phyloP scores from a whole-genome alignment of 2,888 invertebrate genomes.

The Drosophila cognata region DNA sequence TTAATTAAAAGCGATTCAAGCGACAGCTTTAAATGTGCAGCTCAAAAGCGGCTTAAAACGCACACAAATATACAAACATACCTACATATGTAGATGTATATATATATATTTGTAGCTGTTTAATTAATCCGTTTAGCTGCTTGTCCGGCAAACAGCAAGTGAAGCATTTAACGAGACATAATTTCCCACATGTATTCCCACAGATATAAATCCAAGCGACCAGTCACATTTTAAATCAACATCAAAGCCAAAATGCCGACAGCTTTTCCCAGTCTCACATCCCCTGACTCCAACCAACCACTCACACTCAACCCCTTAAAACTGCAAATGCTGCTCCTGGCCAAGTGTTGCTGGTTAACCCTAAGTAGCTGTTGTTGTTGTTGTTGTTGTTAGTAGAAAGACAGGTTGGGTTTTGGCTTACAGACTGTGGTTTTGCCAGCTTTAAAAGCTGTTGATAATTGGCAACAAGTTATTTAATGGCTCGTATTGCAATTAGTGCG shows the following conservation, averaged over 20 bases:
- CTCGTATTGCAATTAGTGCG: conserved; percentile 75
- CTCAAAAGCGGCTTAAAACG: conserved; percentile 45
- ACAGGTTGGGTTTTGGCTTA: conserved; percentile 36
- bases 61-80: conserved; percentile 4
- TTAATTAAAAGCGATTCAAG: conserved; percentile 67
- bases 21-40: conserved; percentile 40
- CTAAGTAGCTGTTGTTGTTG: conserved; percentile 59
- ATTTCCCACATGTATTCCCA: conserved; percentile 78
- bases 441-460: conserved; percentile 65
- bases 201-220: conserved; percentile 34
- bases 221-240: conserved; percentile 67
- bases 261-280: not conserved
- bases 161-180: conserved; percentile 77
- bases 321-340: conserved; percentile 8
- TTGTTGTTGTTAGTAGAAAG: not conserved
- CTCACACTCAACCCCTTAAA: not conserved
- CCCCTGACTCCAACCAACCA: not conserved
- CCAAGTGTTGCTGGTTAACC: conserved; percentile 83
- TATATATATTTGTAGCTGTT: conserved; percentile 25
- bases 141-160: conserved; percentile 51
- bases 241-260: conserved; percentile 64
- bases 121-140: conserved; percentile 77
- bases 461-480: conserved; percentile 71
- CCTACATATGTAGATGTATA: not conserved
- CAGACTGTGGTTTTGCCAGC: conserved; percentile 33